These are phyloP conservation scores for Agrochola litura DNA, from an alignment of 2,888 invertebrate species.

Conservation along the genomic window DNA sequence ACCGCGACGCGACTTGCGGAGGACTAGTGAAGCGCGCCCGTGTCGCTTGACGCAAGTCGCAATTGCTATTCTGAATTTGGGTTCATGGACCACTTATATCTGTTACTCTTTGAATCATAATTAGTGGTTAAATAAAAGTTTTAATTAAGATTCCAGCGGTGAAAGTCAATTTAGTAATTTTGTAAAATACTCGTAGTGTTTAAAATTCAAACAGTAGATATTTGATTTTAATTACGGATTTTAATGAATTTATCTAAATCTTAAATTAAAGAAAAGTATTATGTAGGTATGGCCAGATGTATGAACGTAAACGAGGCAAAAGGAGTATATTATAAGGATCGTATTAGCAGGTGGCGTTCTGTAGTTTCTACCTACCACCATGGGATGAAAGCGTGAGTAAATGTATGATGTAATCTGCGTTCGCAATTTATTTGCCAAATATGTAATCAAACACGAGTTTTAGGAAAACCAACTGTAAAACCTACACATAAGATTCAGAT, in stretches of 20 bases:
- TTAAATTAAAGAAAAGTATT: background rate
- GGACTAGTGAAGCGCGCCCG: background rate
- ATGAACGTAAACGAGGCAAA: no score
- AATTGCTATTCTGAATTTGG: constrained; percentile 7
- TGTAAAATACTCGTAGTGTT: background rate
- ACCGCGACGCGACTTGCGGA: background rate
- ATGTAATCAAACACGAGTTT: no score
- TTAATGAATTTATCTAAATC: background rate
- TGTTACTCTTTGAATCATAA: constrained; percentile 21
- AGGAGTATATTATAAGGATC: no score
- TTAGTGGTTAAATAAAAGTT: background rate
- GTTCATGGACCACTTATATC: background rate
- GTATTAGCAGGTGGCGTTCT: no score
- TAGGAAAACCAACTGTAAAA: no score
- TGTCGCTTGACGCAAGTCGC: background rate
- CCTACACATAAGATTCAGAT: no score
- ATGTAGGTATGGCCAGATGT: no score
- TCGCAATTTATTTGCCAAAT: no score
- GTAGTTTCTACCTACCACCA: no score
- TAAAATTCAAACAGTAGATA: background rate
- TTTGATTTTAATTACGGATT: background rate
- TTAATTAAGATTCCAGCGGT: background rate
- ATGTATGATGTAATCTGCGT: no score
- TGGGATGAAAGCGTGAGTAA: no score
- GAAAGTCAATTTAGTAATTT: constrained; percentile 8